Evolutionary conservation across 2,888 invertebrate genomes (phyloP), one percentile per base, ranked within the genome.

Genomic region (Ichneumon xanthorius): DNA sequence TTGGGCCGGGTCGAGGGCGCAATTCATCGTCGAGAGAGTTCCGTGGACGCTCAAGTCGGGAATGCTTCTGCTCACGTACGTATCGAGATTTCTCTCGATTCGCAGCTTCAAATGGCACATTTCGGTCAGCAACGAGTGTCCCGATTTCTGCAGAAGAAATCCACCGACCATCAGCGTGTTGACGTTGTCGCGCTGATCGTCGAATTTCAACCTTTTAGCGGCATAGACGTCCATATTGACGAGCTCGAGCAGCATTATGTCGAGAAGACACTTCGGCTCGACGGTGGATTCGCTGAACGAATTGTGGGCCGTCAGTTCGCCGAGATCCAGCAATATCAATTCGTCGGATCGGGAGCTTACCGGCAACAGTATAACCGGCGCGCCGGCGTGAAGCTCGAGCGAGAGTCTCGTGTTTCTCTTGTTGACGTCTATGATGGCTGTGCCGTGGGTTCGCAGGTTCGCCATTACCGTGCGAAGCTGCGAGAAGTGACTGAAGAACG

Each of bases 31-130:
- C 2, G 98, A 97, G 84, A 99, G 95, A 45, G 96, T 96, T 26
- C 98, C 99, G 85, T 97, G 96, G 19, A 98, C 95, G 91, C 97
- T 97, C 94, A 98, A 96, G 94, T 98, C 98, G 0, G 99, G 97
- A 65, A 94, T 93, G 0, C 90, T 91, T 14, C 93, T 89, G 73
- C 91, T 95, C 63, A 94, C 93, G 61, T 95, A 95, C 1, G 95
- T 95, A 89, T 97, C 96, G 85, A 98, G 95, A 95, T 99, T 98
- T 78, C 97, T 95, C 92, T 98, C 98, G 11, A 98, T 96, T 92
- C 96, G 96, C 78, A 99, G 95, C 87, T 96, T 95, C 86, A 99
- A 95, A 88, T 96, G 96, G 88, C 98, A 97, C 88, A 97, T 97
- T 91, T 98, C 97, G 63, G 97, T 97, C 80, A 99, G 95, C 87